Conservation (phyloP, 2,888 invertebrate genomes). For the Cactoblastis cactorum region DNA sequence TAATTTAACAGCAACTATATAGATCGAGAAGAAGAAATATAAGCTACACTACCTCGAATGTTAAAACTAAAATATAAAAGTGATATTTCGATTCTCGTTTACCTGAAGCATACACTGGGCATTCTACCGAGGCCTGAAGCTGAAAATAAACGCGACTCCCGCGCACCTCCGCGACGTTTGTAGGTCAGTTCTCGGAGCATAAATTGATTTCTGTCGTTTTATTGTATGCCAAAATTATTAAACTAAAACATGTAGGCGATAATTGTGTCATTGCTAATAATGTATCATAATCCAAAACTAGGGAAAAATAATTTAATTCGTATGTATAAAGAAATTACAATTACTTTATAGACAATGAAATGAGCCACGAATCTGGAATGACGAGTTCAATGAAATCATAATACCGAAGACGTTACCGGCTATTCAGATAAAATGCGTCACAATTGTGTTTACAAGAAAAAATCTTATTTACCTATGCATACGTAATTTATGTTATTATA, state of each 20-base stretch:
- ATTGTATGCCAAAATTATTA: constrained; percentile 3
- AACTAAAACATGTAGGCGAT: neutral
- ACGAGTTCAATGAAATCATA: neutral
- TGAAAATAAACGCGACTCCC: constrained; percentile 8
- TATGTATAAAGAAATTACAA: too few species aligned
- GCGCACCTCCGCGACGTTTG: constrained; percentile 8
- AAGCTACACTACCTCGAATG: too few species aligned
- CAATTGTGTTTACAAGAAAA: neutral
- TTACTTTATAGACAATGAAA: too few species aligned
- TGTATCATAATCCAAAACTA: too few species aligned
- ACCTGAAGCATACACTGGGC: constrained; percentile 3
- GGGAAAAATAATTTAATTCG: too few species aligned
- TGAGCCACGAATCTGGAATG: neutral
- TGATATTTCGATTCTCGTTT: neutral
- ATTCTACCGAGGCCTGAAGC: constrained; percentile 7
- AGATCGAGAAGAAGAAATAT: too few species aligned
- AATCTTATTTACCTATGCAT: neutral
- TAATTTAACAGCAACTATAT: too few species aligned
- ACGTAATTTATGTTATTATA: too few species aligned
- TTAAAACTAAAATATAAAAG: neutral
- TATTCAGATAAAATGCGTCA: constrained; percentile 1
- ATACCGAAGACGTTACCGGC: neutral
- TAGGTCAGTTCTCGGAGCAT: constrained; percentile 9
- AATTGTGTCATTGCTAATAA: too few species aligned
- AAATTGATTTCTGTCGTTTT: constrained; percentile 7